Evolutionary conservation across 2,797 vertebrate species (phyloP), one percentile per base, ranked within the genome.

Genomic region (Macropodus opercularis): DNA sequence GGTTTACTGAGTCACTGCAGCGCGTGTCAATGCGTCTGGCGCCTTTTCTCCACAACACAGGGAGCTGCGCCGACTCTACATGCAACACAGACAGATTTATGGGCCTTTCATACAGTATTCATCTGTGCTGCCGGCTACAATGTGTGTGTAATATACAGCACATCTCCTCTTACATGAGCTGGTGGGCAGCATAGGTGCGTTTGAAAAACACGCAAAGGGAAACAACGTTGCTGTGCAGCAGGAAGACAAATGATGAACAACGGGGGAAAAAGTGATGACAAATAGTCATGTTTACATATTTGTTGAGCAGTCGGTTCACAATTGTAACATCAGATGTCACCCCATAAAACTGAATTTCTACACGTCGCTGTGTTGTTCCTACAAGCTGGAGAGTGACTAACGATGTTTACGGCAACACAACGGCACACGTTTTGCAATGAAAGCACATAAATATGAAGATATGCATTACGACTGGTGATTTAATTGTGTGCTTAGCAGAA

Each of bases 81-180:
- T 75, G 59, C 41, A 72, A 86, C 79, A 78, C 52, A 49, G 31
- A 62, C 68, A 87, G 76, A 87, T 89, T 90, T 81, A 86, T 70
- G 52, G 41, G 15, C 15, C 15, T 80, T 83, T 72, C 74, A 73
- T 12, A 36, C 69, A 52, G 61, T 60, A 57, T 69, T 85, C 65
- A 69, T 53, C 50, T 67, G 18, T 3, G 57, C 27, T 46, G 69
- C 55, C 50, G 41, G 52, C 60, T 63, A 51, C 26, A 23, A 15
- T 59, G 21, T 73, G 42, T 53, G 56, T 51, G 44, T 41, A 60
- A 18, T 43, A 54, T 48, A 64, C 26, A 56, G 44, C 18, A 39
- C 24, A 34, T 42, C 52, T 26, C 52, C 40, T 23, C 38, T 72
- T 34, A 50, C 51, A 56, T 12, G 24, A 22, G 29, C 47, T 72